These are phyloP conservation scores for Gila robusta DNA, from an alignment of 2,797 vertebrate species.

Conservation along the genomic window DNA sequence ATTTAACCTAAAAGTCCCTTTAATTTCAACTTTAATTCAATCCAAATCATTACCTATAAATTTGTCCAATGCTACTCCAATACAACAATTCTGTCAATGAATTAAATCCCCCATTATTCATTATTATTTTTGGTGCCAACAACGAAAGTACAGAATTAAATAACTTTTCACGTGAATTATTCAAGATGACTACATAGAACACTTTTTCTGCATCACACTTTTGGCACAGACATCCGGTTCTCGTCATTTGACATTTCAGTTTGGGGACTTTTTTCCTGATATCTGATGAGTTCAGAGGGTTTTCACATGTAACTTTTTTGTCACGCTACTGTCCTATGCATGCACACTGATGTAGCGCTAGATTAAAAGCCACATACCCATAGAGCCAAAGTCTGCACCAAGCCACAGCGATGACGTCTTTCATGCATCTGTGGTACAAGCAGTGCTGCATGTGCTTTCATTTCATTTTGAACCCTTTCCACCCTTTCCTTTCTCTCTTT, in stretches of 20 bases:
- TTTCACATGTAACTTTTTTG: constrained; percentile 34
- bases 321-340: constrained; percentile 38
- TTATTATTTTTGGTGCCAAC: neutral
- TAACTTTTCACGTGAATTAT: neutral
- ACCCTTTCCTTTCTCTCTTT: constrained; percentile 42
- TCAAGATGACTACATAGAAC: neutral
- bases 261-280: constrained; percentile 57
- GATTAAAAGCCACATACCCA: constrained; percentile 47
- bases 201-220: neutral
- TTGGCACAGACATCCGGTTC: constrained; percentile 22
- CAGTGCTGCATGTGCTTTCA: constrained; percentile 39
- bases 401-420: constrained; percentile 23
- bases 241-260: constrained; percentile 60
- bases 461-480: constrained; percentile 32
- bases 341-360: constrained; percentile 42
- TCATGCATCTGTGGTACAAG: constrained; percentile 34
- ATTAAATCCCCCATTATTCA: neutral
- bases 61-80: neutral
- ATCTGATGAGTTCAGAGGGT: constrained; percentile 59
- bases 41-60: neutral
- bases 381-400: constrained; percentile 12
- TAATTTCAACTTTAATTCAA: neutral
- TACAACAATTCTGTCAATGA: neutral
- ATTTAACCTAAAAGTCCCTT: neutral
- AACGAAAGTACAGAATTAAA: neutral